Evolutionary conservation across 2,797 vertebrate species (phyloP).

Genomic region (Octomys mimax): DNA sequence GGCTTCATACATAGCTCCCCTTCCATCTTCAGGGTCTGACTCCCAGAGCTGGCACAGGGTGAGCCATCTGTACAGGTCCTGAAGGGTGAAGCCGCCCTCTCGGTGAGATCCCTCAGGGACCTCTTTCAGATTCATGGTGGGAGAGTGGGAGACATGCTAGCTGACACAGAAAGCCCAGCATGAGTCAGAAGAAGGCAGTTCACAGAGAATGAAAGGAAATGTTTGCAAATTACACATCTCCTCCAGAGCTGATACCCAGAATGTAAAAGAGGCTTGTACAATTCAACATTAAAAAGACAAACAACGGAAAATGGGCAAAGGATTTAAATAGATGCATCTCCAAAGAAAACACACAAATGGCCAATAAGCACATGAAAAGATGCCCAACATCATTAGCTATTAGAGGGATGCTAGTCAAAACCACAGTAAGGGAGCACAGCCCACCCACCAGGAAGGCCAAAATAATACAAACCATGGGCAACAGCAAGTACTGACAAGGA

Average conservation of each 20-base stretch:
- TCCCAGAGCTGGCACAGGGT: not conserved
- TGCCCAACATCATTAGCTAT: not conserved
- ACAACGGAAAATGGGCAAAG: not conserved
- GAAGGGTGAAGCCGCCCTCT: not conserved
- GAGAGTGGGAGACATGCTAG: not conserved
- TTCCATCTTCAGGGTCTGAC: not conserved
- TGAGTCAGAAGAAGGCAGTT: not conserved
- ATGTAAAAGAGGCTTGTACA: not conserved
- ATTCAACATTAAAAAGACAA: not conserved
- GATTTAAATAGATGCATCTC: conserved; percentile 45
- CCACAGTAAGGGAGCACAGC: not conserved
- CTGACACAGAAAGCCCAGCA: not conserved
- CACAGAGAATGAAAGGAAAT: not conserved
- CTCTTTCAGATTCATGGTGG: not conserved
- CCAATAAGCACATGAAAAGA: not conserved
- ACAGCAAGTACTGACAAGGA: not conserved
- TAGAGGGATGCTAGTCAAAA: conserved; percentile 38
- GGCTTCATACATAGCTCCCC: not conserved
- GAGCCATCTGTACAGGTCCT: not conserved
- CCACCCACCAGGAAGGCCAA: not conserved
- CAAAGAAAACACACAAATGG: not conserved
- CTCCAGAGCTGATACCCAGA: not conserved
- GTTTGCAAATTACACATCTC: not conserved
- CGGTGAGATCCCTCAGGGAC: not conserved
- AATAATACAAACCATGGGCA: not conserved